A percentile compares a stretch with the other conserved stretches of the same genome.
phyloP scores from a whole-genome alignment of 1,140 invertebrate genomes.

The Muscidifurax raptorellus region DNA sequence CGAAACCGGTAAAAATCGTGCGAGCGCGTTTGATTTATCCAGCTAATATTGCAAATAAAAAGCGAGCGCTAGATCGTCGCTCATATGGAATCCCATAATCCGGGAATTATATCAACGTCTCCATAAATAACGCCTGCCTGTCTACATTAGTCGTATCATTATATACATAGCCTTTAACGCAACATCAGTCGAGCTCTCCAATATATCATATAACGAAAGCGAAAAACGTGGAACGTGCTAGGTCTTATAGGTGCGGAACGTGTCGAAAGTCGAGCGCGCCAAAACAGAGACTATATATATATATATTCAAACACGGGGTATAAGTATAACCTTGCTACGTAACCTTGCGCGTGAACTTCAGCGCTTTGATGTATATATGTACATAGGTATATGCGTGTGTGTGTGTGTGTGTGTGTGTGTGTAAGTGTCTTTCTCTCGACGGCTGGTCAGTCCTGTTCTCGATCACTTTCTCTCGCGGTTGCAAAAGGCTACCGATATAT shows the following conservation, averaged over 20 bases:
- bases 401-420: constrained; percentile 15
- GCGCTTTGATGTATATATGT: no score
- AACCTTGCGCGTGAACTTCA: constrained; percentile 69
- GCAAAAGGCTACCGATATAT: not conserved
- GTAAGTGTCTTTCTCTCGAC: constrained; percentile 11
- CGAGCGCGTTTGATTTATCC: no score
- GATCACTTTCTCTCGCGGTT: constrained; percentile 71
- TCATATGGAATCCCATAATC: no score
- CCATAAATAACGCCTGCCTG: no score
- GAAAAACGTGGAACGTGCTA: not conserved
- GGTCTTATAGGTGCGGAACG: not conserved
- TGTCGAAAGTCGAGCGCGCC: constrained; percentile 17
- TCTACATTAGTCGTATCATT: no score
- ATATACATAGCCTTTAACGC: no score
- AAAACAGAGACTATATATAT: not conserved
- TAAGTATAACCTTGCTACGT: constrained; percentile 65
- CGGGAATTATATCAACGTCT: no score
- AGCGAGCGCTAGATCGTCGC: no score
- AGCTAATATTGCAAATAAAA: no score
- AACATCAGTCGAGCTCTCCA: no score
- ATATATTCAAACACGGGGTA: not conserved
- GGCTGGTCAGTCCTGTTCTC: constrained; percentile 58
- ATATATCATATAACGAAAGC: not conserved
- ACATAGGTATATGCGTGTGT: no score
- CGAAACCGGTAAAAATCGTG: no score